Evolutionary conservation across 2,113 vertebrate genomes (phyloP), one percentile per base, ranked within the genome.

Genomic region (Petromus typicus): DNA sequence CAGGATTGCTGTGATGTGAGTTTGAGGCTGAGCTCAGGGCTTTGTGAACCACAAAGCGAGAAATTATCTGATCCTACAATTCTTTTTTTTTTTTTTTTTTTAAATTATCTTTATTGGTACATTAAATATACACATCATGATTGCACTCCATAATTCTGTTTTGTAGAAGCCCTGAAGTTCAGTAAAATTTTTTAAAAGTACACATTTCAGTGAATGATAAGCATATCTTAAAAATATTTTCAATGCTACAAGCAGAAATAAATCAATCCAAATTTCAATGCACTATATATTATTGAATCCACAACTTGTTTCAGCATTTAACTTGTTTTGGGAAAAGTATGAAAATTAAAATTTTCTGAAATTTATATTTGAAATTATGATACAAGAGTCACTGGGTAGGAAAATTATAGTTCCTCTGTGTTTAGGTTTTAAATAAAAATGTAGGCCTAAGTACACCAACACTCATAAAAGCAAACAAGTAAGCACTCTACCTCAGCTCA

Each of bases 391-490:
- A 69, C 13, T 82, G 32, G 23, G 16, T 54, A 84, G 76, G 37
- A 71, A 92, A 9, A 13, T 54, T 90, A 89, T 32, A 89, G 34
- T n/a, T n/a, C n/a, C 30, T 82, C 43, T 51, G 51, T 66, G 71
- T 30, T 86, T 16, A 89, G 88, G 25, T 57, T 91, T 51, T 17
- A 57, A 84, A 51, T 51, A 78, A 95, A 86, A 48, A 34, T 54
- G 69, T 75, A 75, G 69, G 71, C 51, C 30, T 82, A n/a, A 63
- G 7, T 85, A 63, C 90, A 59, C 71, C 54, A 32, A 78, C 25
- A 17, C 73, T 89, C n/a, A 75, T 80, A 86, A 83, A 82, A 91
- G 32, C 67, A 78, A 93, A 86, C 45, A 90, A 95, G 30, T 27
- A 56, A 76, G 59, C 59, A 69, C 16, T 9, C 54, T n/a, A 40